Evolutionary conservation across 2,888 invertebrate genomes (phyloP).

Genomic region (Aporophyla lueneburgensis): DNA sequence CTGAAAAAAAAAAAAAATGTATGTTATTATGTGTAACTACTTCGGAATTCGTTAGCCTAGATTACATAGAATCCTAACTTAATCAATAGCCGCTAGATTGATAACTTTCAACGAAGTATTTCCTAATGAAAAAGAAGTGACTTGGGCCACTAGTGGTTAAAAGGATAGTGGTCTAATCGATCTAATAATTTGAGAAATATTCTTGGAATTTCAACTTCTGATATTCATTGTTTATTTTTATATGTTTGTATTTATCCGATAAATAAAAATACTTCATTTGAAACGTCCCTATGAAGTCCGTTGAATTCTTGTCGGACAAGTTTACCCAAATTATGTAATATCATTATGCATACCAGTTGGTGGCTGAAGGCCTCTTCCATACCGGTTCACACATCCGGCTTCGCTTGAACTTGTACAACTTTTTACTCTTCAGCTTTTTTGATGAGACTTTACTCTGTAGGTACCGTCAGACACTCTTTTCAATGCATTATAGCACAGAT

Average conservation of each 20-base stretch:
- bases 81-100: constrained; percentile 15
- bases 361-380: constrained; percentile 58
- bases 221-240: not conserved
- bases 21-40: constrained; percentile 1
- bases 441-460: constrained; percentile 11
- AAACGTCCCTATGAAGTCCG: constrained; percentile 28
- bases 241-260: not conserved
- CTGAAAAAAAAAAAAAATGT: no score
- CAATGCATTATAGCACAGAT: constrained; percentile 10
- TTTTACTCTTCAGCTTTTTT: constrained; percentile 46
- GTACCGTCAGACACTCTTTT: not conserved
- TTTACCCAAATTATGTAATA: constrained; percentile 40
- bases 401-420: constrained; percentile 54
- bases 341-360: constrained; percentile 45
- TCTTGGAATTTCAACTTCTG: not conserved
- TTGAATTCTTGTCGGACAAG: constrained; percentile 34
- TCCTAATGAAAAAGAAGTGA: not conserved
- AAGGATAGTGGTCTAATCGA: not conserved
- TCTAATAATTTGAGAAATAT: not conserved
- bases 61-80: not conserved
- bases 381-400: constrained; percentile 68
- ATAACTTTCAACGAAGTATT: not conserved
- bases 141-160: not conserved
- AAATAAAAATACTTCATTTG: not conserved
- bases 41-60: constrained; percentile 17